Base-by-base conservation (phyloP, 2,113 vertebrate genomes). In the Psilopsiagon aurifrons region DNA sequence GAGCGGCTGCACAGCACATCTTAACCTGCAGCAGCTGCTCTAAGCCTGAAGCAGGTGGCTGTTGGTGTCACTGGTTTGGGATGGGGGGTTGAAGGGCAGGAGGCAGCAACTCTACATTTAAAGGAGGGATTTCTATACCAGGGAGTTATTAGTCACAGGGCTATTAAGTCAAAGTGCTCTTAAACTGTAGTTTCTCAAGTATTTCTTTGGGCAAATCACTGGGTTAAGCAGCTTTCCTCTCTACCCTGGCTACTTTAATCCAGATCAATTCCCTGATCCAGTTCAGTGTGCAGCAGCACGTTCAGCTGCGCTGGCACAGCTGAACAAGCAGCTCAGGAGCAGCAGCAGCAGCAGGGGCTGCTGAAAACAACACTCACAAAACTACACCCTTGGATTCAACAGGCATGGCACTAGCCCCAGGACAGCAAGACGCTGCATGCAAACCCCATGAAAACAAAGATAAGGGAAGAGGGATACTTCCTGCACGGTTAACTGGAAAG, bases 161-260 rank as follows among this genome's bases (percentile, higher is more conserved):
- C 66, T 84, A 49, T 67, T 33, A 60, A 92, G 74, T 82, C 87
- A 47, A 83, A 95, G 85, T 44, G 37, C 63, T 90, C 82, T 94
- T 90, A 94, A 86, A 96, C 94, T 77, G 71, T 25, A 90, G 83
- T 88, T 93, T 95, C 91, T 94, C 71, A 83, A 90, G 83, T 88
- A 92, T 62, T 94, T 94, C 82, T 88, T 51, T 63, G 69, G 80
- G 83, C 64, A 97, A 86, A 96, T 89, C 7, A 0, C 39, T 44
- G 67, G 67, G 54, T 92, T 93, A 96, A 95, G 92, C 83, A 59
- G 90, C 86, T 97, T 96, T 97, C 88, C 88, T 94, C 85, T 87
- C 86, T 49, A 88, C 82, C 54, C 59, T 66, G 79, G 90, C 90
- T 92, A 87, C 79, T 86, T 94, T 90, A 93, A 96, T 96, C 90